A percentile compares a stretch with the other conserved stretches of the same genome.
Conservation (phyloP, 2,113 vertebrate genomes). For the Seriola quinqueradiata region DNA sequence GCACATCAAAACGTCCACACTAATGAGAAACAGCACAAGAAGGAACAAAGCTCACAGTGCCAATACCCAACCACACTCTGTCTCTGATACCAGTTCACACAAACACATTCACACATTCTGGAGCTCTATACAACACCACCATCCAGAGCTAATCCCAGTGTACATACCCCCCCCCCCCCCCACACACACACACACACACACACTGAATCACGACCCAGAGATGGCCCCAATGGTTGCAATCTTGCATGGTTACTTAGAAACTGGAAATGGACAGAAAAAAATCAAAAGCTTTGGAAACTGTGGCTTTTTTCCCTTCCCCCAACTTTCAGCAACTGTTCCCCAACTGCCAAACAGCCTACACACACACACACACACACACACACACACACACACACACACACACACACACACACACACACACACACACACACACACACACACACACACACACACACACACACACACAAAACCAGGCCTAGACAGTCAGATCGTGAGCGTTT, state of each 20-base stretch:
- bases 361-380: conserved; percentile 16
- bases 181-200: conserved; percentile 27
- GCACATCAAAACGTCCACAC: conserved; percentile 73
- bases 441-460: conserved; percentile 20
- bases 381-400: neutral
- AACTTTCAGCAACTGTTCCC: conserved; percentile 53
- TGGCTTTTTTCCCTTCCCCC: conserved; percentile 44
- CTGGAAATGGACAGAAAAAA: conserved; percentile 54
- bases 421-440: neutral
- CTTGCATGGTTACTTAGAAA: conserved; percentile 77
- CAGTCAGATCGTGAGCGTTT: conserved; percentile 28
- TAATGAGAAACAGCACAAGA: conserved; percentile 75
- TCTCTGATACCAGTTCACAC: conserved; percentile 53
- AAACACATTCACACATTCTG: conserved; percentile 41
- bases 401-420: conserved; percentile 17
- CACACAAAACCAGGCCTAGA: conserved; percentile 10
- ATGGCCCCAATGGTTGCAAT: conserved; percentile 67
- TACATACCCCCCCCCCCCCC: conserved; percentile 45
- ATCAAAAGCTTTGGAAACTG: conserved; percentile 62
- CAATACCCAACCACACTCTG: conserved; percentile 43
- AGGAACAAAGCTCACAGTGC: conserved; percentile 50
- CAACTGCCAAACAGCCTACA: conserved; percentile 33
- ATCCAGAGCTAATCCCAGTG: conserved; percentile 62
- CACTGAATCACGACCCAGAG: conserved; percentile 49
- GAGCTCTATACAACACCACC: conserved; percentile 30